phyloP scores from a whole-genome alignment of 2,113 vertebrate species.

The Crotalus horridus region DNA sequence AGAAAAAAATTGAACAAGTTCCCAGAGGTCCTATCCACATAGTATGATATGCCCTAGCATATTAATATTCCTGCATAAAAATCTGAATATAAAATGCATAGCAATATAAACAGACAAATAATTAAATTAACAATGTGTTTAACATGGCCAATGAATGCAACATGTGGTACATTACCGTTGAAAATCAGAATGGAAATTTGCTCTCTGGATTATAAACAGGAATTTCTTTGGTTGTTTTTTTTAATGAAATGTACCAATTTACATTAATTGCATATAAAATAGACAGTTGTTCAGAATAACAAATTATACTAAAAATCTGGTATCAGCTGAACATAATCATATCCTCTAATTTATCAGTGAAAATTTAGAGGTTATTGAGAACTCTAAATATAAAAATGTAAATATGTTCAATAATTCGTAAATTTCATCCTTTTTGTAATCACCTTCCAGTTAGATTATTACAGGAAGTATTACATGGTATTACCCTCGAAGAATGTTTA shows the following conservation, averaged over 20 bases:
- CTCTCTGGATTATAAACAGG: background rate
- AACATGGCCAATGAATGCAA: background rate
- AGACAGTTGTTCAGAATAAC: conserved; percentile 42
- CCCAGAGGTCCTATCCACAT: background rate
- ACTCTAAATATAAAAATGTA: conserved; percentile 12
- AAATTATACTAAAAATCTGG: conserved; percentile 41
- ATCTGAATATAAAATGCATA: background rate
- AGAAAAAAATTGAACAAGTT: background rate
- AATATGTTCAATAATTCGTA: conserved; percentile 25
- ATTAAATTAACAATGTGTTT: background rate
- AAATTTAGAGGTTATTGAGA: conserved; percentile 32
- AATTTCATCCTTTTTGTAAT: background rate
- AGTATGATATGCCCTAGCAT: background rate
- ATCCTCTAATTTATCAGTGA: conserved; percentile 33
- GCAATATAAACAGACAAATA: background rate
- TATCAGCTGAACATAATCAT: conserved; percentile 52
- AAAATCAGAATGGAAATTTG: background rate
- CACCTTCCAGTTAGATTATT: background rate
- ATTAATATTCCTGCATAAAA: background rate
- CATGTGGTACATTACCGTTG: background rate
- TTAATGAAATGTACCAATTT: conserved; percentile 40
- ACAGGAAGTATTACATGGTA: background rate
- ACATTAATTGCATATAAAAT: conserved; percentile 40
- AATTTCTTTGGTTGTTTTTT: conserved; percentile 21
- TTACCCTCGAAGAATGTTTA: background rate